A percentile compares a stretch with the other conserved stretches of the same genome.
Conservation (phyloP, 2,888 invertebrate species). For the Cepaea hortensis region DNA sequence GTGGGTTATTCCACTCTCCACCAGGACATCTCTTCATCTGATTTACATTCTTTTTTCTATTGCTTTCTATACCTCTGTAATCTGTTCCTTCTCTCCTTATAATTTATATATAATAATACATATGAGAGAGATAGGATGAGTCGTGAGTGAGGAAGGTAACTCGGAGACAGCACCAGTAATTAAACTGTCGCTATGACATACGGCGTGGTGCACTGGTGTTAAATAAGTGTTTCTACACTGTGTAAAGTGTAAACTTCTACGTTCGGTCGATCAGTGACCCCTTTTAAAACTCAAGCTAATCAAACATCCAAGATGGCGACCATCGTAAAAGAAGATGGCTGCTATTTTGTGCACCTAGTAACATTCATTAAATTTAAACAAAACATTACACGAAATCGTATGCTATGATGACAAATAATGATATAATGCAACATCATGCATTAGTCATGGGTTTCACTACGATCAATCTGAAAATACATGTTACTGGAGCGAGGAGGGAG, state of each 20-base stretch:
- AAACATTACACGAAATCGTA: background rate
- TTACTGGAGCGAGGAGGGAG: no score
- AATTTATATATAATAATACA: no score
- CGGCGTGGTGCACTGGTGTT: no score
- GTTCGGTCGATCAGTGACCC: background rate
- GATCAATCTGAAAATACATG: no score
- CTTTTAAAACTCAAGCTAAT: slow-evolving; percentile 26
- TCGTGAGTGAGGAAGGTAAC: background rate
- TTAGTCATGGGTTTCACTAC: background rate
- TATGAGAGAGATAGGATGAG: background rate
- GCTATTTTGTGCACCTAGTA: slow-evolving; percentile 25
- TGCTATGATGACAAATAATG: slow-evolving; percentile 5
- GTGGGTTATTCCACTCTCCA: no score
- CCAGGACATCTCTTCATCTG: no score
- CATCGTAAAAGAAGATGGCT: slow-evolving; percentile 49
- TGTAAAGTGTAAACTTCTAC: no score
- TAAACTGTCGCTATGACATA: no score
- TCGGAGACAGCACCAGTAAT: background rate
- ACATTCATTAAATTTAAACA: slow-evolving; percentile 13
- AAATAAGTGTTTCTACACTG: no score
- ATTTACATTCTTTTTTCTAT: no score
- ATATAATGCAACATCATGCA: slow-evolving; percentile 42
- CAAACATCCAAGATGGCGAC: slow-evolving; percentile 55
- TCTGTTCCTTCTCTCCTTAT: no score
- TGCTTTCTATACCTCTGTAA: no score